Base-by-base conservation (phyloP, 1,140 invertebrate species). In the Zaprionus vittiger region DNA sequence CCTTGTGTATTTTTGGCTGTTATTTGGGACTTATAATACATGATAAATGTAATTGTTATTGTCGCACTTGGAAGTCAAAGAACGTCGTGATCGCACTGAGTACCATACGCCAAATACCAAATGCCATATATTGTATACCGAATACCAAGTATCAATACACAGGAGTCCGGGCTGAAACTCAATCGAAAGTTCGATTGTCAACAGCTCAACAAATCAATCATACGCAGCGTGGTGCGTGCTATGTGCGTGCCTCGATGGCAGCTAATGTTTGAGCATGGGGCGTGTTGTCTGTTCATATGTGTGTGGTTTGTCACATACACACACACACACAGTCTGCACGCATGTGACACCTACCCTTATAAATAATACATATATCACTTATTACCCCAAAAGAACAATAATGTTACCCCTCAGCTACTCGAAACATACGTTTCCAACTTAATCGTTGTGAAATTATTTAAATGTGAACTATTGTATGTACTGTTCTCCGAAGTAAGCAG, bases 131-230 rank as follows among this genome's bases (percentile, higher is more conserved):
- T 14, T 17, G 66, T 34, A n/a, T 61, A 61, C 15, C 49, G 26
- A 67, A 54, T 62, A 54, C 22, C 54, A 56, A 57, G 57, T 44
- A 56, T 44, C 22, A 52, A 52, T 14, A 1, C 1, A 26, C 14
- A 59, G 31, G 7, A 56, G 54, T 56, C 26, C 31, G 59, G 22
- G 52, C 47, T 41, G 73, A 60, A 70, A 28, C 70, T 41, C 70
- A 76, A 59, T 69, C 59, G 41, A 66, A 66, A 59, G 44, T 72
- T 68, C 65, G 66, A 62, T 82, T 87, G 83, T 89, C 83, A 84
- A 89, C 84, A 90, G 84, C 81, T 90, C 79, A 84, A 90, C 85
- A 89, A 81, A 89, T 89, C 85, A 89, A 90, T 89, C 84, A 90
- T 89, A 86, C 84, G 85, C 85, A 81, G 47, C 67, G 75, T 85